phyloP scores from a whole-genome alignment of 2,113 vertebrate species.

The Motacilla tschutschensis region DNA sequence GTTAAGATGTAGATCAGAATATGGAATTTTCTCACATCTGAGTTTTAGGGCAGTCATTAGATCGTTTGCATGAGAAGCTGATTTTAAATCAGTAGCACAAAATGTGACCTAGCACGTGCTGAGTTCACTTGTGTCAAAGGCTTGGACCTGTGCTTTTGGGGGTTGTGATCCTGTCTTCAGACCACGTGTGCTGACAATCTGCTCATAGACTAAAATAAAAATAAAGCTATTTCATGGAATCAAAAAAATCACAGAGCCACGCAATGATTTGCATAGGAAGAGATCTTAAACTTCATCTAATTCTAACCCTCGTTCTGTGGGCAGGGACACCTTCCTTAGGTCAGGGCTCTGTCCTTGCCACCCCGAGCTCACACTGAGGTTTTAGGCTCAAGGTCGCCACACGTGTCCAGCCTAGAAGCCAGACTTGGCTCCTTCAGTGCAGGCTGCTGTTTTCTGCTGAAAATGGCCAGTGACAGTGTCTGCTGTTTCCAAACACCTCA shows the following conservation, averaged over 20 bases:
- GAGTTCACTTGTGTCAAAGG: background rate
- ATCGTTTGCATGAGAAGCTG: background rate
- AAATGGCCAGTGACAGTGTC: background rate
- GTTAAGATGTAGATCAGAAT: background rate
- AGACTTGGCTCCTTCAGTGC: background rate
- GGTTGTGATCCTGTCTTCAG: background rate
- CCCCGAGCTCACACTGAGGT: background rate
- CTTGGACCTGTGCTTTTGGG: background rate
- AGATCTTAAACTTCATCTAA: background rate
- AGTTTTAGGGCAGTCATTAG: background rate
- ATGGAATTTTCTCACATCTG: background rate
- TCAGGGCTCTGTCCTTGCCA: background rate
- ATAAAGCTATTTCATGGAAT: background rate
- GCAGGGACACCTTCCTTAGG: background rate
- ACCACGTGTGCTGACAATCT: background rate
- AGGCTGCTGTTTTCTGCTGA: background rate
- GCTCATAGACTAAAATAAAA: background rate
- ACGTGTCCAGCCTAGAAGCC: background rate
- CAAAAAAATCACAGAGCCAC: background rate
- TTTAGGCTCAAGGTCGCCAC: background rate
- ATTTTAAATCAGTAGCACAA: background rate
- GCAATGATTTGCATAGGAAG: background rate
- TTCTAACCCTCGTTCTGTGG: accelerated
- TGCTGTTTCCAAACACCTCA: background rate
- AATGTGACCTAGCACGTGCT: background rate